These are phyloP conservation scores for Oryzias melastigma DNA, from an alignment of 2,113 vertebrate species.

Conservation along the genomic window DNA sequence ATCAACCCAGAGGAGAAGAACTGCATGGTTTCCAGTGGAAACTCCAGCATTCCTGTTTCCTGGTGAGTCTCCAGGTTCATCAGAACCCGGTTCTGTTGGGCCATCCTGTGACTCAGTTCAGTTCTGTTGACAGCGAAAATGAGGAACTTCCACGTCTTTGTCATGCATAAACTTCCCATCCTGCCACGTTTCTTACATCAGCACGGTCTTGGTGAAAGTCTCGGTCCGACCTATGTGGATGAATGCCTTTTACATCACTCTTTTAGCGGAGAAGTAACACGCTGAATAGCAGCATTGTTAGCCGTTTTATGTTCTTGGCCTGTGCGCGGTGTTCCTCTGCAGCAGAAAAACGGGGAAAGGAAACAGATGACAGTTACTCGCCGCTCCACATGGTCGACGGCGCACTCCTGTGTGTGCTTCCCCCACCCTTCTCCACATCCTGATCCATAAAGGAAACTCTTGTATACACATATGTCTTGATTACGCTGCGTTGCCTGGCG, in stretches of 20 bases:
- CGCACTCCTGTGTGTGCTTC: slow-evolving; percentile 39
- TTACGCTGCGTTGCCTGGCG: slow-evolving; percentile 74
- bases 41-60: slow-evolving; percentile 75
- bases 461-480: slow-evolving; percentile 75
- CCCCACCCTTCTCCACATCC: slow-evolving; percentile 24
- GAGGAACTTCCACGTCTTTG: slow-evolving; percentile 16
- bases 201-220: slow-evolving; percentile 7
- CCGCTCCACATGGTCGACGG: slow-evolving; percentile 52
- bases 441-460: slow-evolving; percentile 72
- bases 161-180: slow-evolving; percentile 1
- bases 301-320: slow-evolving; percentile 19
- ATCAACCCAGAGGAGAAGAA: slow-evolving; percentile 91
- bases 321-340: slow-evolving; percentile 43
- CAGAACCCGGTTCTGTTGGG: neutral
- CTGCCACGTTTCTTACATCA: slow-evolving; percentile 20
- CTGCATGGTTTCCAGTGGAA: slow-evolving; percentile 73
- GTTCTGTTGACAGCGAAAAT: slow-evolving; percentile 20
- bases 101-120: slow-evolving; percentile 19
- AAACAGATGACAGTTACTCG: slow-evolving; percentile 52
- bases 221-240: neutral
- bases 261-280: slow-evolving; percentile 25
- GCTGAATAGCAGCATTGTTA: slow-evolving; percentile 64
- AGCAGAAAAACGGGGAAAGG: slow-evolving; percentile 37
- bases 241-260: slow-evolving; percentile 36
- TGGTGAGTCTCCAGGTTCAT: slow-evolving; percentile 77